Base-by-base conservation (phyloP, 2,888 invertebrate species). In the Willowsia nigromaculata region DNA sequence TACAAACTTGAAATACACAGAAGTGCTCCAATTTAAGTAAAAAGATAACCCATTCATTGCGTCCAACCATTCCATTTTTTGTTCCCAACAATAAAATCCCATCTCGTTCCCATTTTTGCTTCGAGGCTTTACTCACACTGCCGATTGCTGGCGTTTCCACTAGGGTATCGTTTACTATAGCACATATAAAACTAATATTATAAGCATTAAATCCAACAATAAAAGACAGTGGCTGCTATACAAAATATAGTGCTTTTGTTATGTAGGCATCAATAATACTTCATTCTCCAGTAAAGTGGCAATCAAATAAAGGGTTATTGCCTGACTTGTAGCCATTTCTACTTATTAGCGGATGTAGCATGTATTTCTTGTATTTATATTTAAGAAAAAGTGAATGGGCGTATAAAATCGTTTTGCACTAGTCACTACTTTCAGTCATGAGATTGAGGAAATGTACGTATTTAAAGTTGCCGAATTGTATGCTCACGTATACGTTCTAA, bases 251-350 rank as follows among this genome's bases (percentile, higher is more conserved):
- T 18, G n/a, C 59, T 59, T 59, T 59, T 59, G 59, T 59, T 59
- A 27, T 59, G 59, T 27, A 59, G 59, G 59, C 27, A 59, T 59
- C 59, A 59, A 59, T 59, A 59, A 27, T 59, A 27, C 59, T 27
- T 9, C 18, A 53, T 33, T 68, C 50, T 43, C 68, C 68, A 33
- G 40, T 33, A 65, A 76, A 78, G 85, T 78, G 85, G 85, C 74
- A 85, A 85, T 85, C 85, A 85, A 85, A 85, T 85, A 85, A 85
- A 85, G 62, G 74, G 47, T 85, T 85, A 85, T 85, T 85, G 85
- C 85, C 85, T 85, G 85, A 85, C 85, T 85, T 62, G 78, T 62
- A 78, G 27, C 85, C 85, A 85, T 85, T 85, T 85, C 65, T 47
- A 74, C 84, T 74, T 85, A 85, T 85, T 85, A 85, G 71, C 59